Base-by-base conservation (phyloP, 2,113 vertebrate species). In the Mustelus asterias region DNA sequence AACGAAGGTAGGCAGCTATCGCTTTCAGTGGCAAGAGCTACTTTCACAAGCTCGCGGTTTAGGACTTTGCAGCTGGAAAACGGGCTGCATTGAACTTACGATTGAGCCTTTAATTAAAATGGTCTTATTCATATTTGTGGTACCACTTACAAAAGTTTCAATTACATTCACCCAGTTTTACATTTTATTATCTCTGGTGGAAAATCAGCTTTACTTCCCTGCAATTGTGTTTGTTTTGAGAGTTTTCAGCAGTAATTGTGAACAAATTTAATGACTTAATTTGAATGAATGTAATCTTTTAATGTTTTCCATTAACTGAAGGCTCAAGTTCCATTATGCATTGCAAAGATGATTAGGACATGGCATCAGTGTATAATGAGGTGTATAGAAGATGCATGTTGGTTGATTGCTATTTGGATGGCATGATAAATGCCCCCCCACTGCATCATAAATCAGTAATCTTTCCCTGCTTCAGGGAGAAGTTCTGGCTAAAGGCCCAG, bases 1-100 rank as follows among this genome's bases (percentile, higher is more conserved):
- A 96, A 97, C 96, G 99, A 98, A 97, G 98, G 98, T 98, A 97
- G 97, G 94, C 60, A 94, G 5, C 24, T 29, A n/a, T 67, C 72
- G 22, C n/a, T 95, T 95, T 96, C 0, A 24, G 0, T 96, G 24
- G 24, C 88, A 95, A 41, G 11, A 24, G 85, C 72, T 96, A 76
- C 70, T 78, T 9, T 1, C 65, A 72, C 60, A 90, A 63, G 16
- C 37, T 93, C 33, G 0, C n/a, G 14, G 26, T 18, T 63, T 92
- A 83, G 29, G 11, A n/a, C 26, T 63, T 54, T 11, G 0, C 13
- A 60, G n/a, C 60, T 94, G 63, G n/a, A 37, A 13, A 44, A 6
- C 11, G 41, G 67, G 20, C 63, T 60, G 48, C 22, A 9, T 88
- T 88, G 48, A 88, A 1, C 5, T 93, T 94, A 41, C 26, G 16